A percentile compares a stretch with the other conserved stretches of the same genome.
Evolutionary conservation across 2,888 invertebrate genomes (phyloP).

Genomic region (Taenaris catops): DNA sequence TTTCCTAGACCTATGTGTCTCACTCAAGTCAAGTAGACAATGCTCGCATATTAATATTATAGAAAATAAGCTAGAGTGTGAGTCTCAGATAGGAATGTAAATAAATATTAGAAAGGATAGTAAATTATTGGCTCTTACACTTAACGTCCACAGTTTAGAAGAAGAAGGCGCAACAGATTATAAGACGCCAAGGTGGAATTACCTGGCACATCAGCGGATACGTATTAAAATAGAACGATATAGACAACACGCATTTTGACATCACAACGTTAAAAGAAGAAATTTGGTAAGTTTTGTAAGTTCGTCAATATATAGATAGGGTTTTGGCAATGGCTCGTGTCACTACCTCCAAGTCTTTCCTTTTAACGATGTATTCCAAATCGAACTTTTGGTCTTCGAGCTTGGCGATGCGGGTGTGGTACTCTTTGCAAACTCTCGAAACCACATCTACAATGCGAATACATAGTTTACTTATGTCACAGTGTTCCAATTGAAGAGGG

Average conservation of each 20-base stretch:
- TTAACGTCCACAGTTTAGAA: constrained; percentile 54
- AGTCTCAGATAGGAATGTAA: constrained; percentile 52
- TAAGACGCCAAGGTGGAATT: constrained; percentile 34
- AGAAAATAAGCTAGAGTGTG: constrained; percentile 53
- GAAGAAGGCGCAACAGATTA: constrained; percentile 55
- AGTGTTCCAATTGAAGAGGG: constrained; percentile 31
- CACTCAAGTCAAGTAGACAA: too few relatives aligned
- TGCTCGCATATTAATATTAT: constrained; percentile 34
- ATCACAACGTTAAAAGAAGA: constrained; percentile 62
- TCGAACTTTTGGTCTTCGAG: constrained; percentile 98
- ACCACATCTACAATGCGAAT: constrained; percentile 85
- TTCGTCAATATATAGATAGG: constrained; percentile 59
- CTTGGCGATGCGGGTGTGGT: constrained; percentile 91
- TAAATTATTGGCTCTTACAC: constrained; percentile 50
- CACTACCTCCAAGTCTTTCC: constrained; percentile 99
- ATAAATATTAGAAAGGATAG: constrained; percentile 41
- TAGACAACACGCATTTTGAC: constrained; percentile 65
- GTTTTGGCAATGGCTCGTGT: constrained; percentile 49
- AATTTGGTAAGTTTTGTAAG: constrained; percentile 66
- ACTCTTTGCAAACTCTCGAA: constrained; percentile 88
- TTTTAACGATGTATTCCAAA: constrained; percentile 98
- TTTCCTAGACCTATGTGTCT: constrained; percentile 26
- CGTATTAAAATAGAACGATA: constrained; percentile 61
- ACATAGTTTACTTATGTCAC: constrained; percentile 43
- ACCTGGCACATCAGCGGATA: constrained; percentile 46